Base-by-base conservation (phyloP, 2,888 invertebrate species). In the Agrilus cyanescens region DNA sequence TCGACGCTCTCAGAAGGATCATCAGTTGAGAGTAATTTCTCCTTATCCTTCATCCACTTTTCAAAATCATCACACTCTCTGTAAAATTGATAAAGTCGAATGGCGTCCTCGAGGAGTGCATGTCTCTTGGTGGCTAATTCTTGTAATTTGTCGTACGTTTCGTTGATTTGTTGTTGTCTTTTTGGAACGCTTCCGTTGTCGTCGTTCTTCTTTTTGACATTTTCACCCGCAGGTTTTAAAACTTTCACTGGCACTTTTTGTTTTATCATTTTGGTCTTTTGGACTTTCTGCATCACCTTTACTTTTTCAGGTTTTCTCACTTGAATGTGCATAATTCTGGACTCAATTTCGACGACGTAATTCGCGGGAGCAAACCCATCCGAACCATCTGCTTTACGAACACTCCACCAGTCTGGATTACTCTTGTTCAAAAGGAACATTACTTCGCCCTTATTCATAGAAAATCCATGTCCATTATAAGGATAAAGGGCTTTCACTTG, bases 331-430 rank as follows among this genome's bases (percentile, higher is more conserved):
- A 87, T 84, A 1, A 89, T 77, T 48, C 91, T 79, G 0, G 94
- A 88, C 51, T 94, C 93, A 37, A 91, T 78, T 68, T 94, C 93
- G 29, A 85, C 77, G 12, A 97, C 90, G 66, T 97, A 97, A 68
- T 93, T 95, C 1, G 94, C 95, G 0, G 98, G 98, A 4, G 97
- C 95, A 66, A 95, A 98, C 2, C 97, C 97, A 58, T 96, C 96
- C 0, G 80, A 78, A 0, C 95, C 86, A 60, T 89, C 90, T 0
- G 82, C 80, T 57, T 78, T 79, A 12, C 93, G 75, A n/a, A 96
- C 89, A 56, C 90, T 90, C 98, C 98, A 98, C 97, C 97, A 97
- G 65, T 98, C 98, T 0, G 85, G 82, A 68, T 96, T 97, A 6
- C 91, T 94, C 69, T 93, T 93, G 62, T 86, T 90, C 49, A 97